Evolutionary conservation across 2,113 vertebrate species (phyloP).

Genomic region (Oenanthe oenanthe): DNA sequence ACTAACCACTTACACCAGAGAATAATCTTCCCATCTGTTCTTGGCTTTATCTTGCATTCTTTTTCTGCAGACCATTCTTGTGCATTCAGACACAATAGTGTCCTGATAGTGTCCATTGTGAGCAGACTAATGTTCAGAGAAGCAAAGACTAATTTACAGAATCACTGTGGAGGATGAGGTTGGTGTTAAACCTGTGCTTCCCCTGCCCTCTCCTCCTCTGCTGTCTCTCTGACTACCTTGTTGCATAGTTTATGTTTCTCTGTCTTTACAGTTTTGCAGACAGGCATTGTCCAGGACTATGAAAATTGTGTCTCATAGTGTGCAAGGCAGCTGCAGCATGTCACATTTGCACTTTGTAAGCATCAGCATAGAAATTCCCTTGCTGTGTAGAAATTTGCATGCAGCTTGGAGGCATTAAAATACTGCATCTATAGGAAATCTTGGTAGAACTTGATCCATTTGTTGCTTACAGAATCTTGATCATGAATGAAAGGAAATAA

Average conservation of each 20-base stretch:
- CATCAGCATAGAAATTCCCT: conserved; percentile 6
- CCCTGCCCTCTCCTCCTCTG: too few relatives aligned
- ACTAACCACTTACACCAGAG: background rate
- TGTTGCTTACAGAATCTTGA: background rate
- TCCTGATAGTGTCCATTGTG: background rate
- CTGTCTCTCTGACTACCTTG: background rate
- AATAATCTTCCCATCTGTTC: background rate
- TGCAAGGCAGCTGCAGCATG: conserved; percentile 9
- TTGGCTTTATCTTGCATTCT: background rate
- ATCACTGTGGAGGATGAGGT: background rate
- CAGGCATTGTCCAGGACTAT: conserved; percentile 5
- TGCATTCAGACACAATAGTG: background rate
- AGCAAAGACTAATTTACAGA: background rate
- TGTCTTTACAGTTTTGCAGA: background rate
- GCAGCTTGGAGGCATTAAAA: conserved; percentile 8
- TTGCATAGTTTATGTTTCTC: background rate
- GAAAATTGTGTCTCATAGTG: background rate
- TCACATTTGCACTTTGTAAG: background rate
- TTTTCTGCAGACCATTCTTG: background rate
- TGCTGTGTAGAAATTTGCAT: conserved; percentile 16
- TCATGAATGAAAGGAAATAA: background rate
- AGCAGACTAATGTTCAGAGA: background rate
- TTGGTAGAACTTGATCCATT: conserved; percentile 5
- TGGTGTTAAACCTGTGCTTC: background rate
- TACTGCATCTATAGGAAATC: background rate